Percentiles rank a stretch among this genome's conserved stretches.
Conservation (phyloP, 1,140 invertebrate species). For the Popillia japonica region DNA sequence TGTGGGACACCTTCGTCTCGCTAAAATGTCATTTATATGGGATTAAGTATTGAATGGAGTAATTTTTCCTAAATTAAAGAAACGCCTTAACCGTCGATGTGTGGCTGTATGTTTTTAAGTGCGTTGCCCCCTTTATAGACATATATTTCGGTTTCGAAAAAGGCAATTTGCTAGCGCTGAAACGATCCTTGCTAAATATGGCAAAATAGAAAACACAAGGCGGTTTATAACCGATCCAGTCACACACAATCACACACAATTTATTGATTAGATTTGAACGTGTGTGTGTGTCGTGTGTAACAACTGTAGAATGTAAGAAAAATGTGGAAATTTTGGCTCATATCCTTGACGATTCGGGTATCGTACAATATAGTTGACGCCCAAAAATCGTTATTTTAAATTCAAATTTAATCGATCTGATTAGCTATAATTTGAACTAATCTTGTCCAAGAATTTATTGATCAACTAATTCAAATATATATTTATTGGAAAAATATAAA, state of each 20-base stretch:
- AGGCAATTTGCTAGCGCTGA: not conserved
- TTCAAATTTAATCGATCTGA: too few species aligned
- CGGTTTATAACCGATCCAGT: not conserved
- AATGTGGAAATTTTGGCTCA: slow-evolving; percentile 1
- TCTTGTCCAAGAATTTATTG: too few species aligned
- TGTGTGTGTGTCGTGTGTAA: not conserved
- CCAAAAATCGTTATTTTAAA: not conserved
- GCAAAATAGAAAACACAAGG: not conserved
- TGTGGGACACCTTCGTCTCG: not conserved
- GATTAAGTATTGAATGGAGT: too few species aligned
- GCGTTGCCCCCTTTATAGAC: slow-evolving; percentile 9
- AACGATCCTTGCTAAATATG: not conserved
- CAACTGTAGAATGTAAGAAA: slow-evolving; percentile 11
- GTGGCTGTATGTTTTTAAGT: not conserved
- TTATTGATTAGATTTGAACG: slow-evolving; percentile 14
- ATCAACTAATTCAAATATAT: too few species aligned
- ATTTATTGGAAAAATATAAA: too few species aligned
- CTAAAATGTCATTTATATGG: not conserved
- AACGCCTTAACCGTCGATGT: not conserved
- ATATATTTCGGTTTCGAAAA: not conserved
- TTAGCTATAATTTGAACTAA: too few species aligned
- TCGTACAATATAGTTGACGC: not conserved
- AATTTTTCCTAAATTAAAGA: too few species aligned
- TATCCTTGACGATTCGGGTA: not conserved
- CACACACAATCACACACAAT: not conserved